phyloP scores from a whole-genome alignment of 2,797 vertebrate species.

The Micrastur ruficollis region DNA sequence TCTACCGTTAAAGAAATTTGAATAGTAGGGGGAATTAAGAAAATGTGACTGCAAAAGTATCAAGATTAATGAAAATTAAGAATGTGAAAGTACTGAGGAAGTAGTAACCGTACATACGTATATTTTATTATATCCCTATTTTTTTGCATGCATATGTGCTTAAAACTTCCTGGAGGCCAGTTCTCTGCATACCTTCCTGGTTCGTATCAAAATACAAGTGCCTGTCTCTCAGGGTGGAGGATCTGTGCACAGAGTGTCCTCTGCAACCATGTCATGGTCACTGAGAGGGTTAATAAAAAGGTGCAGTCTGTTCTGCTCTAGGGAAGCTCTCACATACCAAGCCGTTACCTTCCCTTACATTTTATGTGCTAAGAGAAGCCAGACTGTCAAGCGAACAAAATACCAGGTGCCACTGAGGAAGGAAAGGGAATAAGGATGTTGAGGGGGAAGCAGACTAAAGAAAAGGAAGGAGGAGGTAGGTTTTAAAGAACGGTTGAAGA shows the following conservation, averaged over 20 bases:
- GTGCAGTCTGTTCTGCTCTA: not conserved
- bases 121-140: not conserved
- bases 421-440: not conserved
- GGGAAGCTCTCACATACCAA: not conserved
- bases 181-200: not conserved
- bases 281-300: not conserved
- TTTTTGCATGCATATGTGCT: accelerated
- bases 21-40: not conserved
- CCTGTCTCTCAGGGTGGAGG: not conserved
- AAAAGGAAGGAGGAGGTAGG: not conserved
- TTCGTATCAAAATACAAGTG: not conserved
- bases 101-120: accelerated
- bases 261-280: not conserved
- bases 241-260: not conserved
- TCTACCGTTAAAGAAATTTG: not conserved
- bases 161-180: accelerated
- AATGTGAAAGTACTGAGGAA: not conserved
- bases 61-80: not conserved
- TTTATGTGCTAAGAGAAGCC: not conserved
- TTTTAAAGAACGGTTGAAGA: not conserved
- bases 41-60: not conserved
- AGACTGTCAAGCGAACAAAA: not conserved
- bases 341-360: not conserved
- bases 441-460: not conserved
- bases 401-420: not conserved